A percentile compares a stretch with the other conserved stretches of the same genome.
Conservation (phyloP, 2,888 invertebrate genomes). For the Phaedon cochleariae region DNA sequence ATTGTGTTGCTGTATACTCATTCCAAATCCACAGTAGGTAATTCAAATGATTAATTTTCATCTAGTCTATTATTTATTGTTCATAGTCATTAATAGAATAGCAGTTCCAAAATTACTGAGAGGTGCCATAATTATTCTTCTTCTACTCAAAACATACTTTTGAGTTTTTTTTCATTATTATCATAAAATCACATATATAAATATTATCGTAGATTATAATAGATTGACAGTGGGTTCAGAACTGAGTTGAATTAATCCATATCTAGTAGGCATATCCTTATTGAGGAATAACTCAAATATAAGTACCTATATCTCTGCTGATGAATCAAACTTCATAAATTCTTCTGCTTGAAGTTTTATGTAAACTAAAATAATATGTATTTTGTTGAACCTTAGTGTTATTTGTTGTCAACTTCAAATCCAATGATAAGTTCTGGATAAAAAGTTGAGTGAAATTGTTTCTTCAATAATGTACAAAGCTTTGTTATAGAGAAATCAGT, state of each 20-base stretch:
- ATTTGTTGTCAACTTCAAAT: neutral
- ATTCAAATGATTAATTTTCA: neutral
- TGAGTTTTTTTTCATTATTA: too few relatives aligned
- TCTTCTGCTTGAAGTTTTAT: neutral
- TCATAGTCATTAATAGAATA: neutral
- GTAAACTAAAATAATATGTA: neutral
- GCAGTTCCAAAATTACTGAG: neutral
- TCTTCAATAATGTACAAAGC: constrained; percentile 10
- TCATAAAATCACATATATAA: too few relatives aligned
- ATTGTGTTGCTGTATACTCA: neutral
- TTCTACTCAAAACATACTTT: neutral
- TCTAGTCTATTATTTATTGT: neutral
- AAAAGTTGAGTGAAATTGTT: neutral
- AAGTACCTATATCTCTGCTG: neutral
- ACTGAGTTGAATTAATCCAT: neutral
- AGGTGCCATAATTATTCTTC: neutral
- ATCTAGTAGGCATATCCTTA: neutral
- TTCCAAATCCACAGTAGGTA: neutral
- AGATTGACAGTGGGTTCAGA: neutral
- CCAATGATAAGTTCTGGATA: neutral
- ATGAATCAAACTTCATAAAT: neutral
- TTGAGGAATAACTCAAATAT: neutral
- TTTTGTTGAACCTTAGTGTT: neutral
- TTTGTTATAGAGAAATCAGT: constrained; percentile 2
- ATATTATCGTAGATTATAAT: too few relatives aligned